phyloP scores from a whole-genome alignment of 2,113 vertebrate species.

The Castor canadensis region DNA sequence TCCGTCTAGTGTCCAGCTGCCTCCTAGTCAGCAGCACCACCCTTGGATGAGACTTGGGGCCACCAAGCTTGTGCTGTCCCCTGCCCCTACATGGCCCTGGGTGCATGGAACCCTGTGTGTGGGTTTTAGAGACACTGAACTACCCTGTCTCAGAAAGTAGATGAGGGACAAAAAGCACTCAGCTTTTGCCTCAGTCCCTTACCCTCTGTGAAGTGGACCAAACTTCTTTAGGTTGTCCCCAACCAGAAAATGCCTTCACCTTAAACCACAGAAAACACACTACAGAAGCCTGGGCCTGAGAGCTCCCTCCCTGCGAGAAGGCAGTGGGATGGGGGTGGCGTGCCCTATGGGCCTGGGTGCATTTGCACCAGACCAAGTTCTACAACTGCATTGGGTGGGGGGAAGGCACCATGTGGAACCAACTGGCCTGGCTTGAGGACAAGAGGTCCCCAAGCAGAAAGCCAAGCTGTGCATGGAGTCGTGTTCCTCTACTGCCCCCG shows the following conservation, averaged over 20 bases:
- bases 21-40: not conserved
- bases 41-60: not conserved
- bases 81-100: not conserved
- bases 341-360: not conserved
- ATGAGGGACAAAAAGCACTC: not conserved
- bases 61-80: fast-evolving
- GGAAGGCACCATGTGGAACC: not conserved
- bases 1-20: not conserved
- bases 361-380: not conserved
- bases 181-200: not conserved
- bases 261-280: not conserved
- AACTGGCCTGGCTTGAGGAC: not conserved
- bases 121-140: not conserved
- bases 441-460: not conserved
- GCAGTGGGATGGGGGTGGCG: not conserved
- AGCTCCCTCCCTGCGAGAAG: not conserved
- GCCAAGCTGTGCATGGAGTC: fast-evolving
- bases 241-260: not conserved
- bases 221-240: not conserved
- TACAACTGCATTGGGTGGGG: not conserved
- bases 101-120: not conserved
- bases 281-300: not conserved
- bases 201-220: not conserved
- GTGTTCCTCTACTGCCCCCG: not conserved
- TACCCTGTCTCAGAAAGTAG: fast-evolving